A percentile compares a stretch with the other conserved stretches of the same genome.
Evolutionary conservation across 2,888 invertebrate genomes (phyloP).

Genomic region (Agriotes lineatus): DNA sequence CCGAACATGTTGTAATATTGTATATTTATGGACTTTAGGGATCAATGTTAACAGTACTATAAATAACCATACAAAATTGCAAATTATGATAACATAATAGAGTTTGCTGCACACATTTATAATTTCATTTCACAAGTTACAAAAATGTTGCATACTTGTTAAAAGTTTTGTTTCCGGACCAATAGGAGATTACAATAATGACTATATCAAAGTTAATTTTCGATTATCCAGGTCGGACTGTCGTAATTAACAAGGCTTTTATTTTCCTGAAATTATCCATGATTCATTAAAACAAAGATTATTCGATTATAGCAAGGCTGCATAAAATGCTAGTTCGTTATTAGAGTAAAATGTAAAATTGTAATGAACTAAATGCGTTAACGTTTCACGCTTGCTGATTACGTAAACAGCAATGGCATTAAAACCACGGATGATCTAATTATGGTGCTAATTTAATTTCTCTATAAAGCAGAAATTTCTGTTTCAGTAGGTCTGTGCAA

Average conservation of each 20-base stretch:
- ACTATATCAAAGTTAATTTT: background rate
- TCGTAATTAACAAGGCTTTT: background rate
- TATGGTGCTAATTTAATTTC: slow-evolving; percentile 28
- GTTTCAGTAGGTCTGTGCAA: background rate
- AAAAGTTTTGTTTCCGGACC: too few relatives aligned
- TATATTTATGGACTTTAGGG: too few relatives aligned
- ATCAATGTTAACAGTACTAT: too few relatives aligned
- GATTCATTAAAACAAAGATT: background rate
- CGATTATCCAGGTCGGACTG: background rate
- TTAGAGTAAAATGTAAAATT: slow-evolving; percentile 28
- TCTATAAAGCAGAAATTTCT: slow-evolving; percentile 15
- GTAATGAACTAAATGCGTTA: slow-evolving; percentile 34
- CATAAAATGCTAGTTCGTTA: slow-evolving; percentile 8
- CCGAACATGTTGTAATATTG: too few relatives aligned
- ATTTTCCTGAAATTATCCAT: background rate
- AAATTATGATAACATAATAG: too few relatives aligned
- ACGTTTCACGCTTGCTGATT: slow-evolving; percentile 34
- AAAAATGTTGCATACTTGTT: too few relatives aligned
- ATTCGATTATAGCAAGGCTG: slow-evolving; percentile 6
- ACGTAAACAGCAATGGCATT: slow-evolving; percentile 31
- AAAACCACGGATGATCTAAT: slow-evolving; percentile 35
- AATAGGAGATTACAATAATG: too few relatives aligned
- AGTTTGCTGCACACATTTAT: too few relatives aligned
- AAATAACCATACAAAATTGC: too few relatives aligned
- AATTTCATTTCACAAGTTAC: too few relatives aligned